Conservation (phyloP, 2,888 invertebrate species). For the Eurytoma californica region DNA sequence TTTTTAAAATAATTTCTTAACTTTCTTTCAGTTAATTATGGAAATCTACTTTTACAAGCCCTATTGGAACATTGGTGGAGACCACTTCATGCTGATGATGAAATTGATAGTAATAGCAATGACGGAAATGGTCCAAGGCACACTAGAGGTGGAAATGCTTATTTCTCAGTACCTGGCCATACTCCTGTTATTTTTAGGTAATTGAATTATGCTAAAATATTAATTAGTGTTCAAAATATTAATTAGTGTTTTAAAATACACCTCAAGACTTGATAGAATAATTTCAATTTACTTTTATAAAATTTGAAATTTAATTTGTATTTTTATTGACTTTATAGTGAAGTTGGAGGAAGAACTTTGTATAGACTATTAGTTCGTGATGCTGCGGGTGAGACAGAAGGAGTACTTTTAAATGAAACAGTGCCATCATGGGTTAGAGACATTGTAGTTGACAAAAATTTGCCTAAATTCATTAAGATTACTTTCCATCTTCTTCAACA, state of each 20-base stretch:
- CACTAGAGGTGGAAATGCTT: conserved; percentile 77
- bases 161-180: conserved; percentile 94
- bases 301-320: background rate
- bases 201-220: background rate
- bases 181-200: conserved; percentile 97
- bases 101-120: conserved; percentile 82
- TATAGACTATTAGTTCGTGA: conserved; percentile 93
- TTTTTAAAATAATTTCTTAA: background rate
- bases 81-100: conserved; percentile 83
- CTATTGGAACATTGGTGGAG: conserved; percentile 96
- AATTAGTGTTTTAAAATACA: no score
- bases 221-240: no score
- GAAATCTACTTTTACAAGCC: conserved; percentile 94
- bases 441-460: conserved; percentile 93
- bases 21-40: conserved; percentile 88
- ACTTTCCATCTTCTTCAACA: conserved; percentile 98
- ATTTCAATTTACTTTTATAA: background rate
- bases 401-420: conserved; percentile 92
- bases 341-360: conserved; percentile 95
- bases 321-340: conserved; percentile 78
- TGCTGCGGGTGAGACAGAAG: conserved; percentile 95
- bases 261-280: no score
- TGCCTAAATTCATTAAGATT: conserved; percentile 97
- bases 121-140: conserved; percentile 70
- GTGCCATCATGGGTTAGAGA: conserved; percentile 97